Evolutionary conservation across 2,888 invertebrate species (phyloP).

Genomic region (Galerucella calmariensis): DNA sequence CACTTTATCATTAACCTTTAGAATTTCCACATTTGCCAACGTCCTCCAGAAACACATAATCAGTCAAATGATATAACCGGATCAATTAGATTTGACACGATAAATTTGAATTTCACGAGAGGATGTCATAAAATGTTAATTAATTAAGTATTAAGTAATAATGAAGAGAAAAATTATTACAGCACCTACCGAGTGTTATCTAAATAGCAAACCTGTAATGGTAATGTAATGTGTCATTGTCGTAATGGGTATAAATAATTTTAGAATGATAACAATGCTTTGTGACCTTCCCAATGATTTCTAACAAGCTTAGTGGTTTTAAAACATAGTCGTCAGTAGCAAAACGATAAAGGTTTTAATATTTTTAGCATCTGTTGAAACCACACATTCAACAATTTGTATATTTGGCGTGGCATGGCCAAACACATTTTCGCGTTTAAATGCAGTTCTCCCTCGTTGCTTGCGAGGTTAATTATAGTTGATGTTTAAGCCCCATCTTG

Average conservation of each 20-base stretch:
- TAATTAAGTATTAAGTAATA: not conserved
- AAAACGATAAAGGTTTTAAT: not conserved
- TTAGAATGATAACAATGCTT: conserved; percentile 48
- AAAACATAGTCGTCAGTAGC: conserved; percentile 7
- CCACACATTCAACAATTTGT: too few relatives aligned
- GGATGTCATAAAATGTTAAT: conserved; percentile 4
- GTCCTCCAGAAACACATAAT: not conserved
- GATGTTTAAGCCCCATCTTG: too few relatives aligned
- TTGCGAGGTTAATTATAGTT: too few relatives aligned
- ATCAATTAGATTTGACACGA: conserved; percentile 1
- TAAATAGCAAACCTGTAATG: conserved; percentile 6
- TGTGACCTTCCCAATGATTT: conserved; percentile 49
- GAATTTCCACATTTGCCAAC: not conserved
- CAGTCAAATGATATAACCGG: not conserved
- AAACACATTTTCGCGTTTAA: too few relatives aligned
- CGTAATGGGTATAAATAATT: conserved; percentile 28
- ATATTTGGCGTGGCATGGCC: too few relatives aligned
- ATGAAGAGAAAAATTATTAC: not conserved
- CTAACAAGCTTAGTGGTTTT: conserved; percentile 16
- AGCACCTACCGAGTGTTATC: conserved; percentile 3
- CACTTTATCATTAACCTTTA: not conserved
- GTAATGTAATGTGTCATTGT: conserved; percentile 4
- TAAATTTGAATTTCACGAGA: conserved; percentile 5
- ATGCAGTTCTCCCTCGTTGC: too few relatives aligned
- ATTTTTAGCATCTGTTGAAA: not conserved